A percentile compares a stretch with the other conserved stretches of the same genome.
Evolutionary conservation across 2,797 vertebrate species (phyloP).

Genomic region (Acipenser transmontanus): DNA sequence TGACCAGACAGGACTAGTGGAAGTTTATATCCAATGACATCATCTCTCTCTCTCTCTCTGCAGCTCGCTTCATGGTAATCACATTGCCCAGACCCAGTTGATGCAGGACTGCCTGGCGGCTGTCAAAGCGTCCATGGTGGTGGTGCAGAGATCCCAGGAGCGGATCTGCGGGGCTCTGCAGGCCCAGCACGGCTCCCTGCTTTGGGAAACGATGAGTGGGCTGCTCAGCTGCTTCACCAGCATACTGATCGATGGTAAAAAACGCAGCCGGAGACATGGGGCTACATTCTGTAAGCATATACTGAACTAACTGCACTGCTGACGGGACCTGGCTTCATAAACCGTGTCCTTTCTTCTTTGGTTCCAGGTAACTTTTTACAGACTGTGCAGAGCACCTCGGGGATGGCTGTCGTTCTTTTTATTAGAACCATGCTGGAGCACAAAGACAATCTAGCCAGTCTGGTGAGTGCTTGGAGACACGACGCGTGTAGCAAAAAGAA

Average conservation of each 20-base stretch:
- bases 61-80: constrained; percentile 72
- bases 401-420: constrained; percentile 78
- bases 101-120: constrained; percentile 79
- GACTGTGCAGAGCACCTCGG: constrained; percentile 80
- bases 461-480: constrained; percentile 61
- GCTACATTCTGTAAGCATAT: too few relatives aligned
- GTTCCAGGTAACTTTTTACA: constrained; percentile 75
- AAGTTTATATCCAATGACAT: too few relatives aligned
- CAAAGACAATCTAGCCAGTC: constrained; percentile 57
- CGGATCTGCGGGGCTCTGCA: constrained; percentile 38
- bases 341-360: background rate
- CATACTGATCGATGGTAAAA: constrained; percentile 77
- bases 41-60: constrained; percentile 20
- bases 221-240: constrained; percentile 68
- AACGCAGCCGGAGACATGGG: background rate
- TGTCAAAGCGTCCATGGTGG: constrained; percentile 78
- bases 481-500: too few relatives aligned
- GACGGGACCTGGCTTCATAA: too few relatives aligned
- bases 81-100: constrained; percentile 76
- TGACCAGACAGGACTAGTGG: too few relatives aligned
- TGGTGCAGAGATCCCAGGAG: constrained; percentile 75
- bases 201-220: constrained; percentile 63
- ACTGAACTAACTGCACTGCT: background rate
- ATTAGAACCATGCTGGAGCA: constrained; percentile 67
- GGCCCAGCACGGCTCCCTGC: constrained; percentile 30